Base-by-base conservation (phyloP, 1,140 invertebrate genomes). In the Aleiodes sp. region DNA sequence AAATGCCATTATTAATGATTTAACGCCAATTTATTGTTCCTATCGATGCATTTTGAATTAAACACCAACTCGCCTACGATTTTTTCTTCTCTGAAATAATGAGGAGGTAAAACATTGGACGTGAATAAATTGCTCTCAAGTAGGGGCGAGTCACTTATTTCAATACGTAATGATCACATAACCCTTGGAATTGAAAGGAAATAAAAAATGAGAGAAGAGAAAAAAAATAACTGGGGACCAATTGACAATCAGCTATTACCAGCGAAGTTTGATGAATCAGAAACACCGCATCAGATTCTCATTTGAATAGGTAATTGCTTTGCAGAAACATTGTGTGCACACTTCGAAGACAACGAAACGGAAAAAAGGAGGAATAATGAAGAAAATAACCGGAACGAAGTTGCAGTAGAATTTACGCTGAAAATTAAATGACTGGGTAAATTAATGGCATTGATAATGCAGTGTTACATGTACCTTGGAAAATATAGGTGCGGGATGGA, bases 221-320 rank as follows among this genome's bases (percentile, higher is more conserved):
- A 33, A 19, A 65, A 35, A 41, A 41, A 43, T 29, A 26, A 43
- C 41, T 65, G 26, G n/a, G 2, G 41, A 64, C 43, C 29, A n/a
- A 56, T 24, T 8, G 9, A 4, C 26, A 52, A 29, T 56, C 41
- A 24, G 12, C 24, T n/a, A 65, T 35, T 52, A 43, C 46, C 46
- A 2, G 26, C 19, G 26, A 31, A 31, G 19, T 28, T n/a, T 65
- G 43, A 56, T 52, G 63, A 65, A 52, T 65, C 63, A 65, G 46
- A 21, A 19, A 19, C 28, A 65, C n/a, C n/a, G 63, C 29, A 28
- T 64, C 62, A 46, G 31, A 46, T 65, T 28, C 26, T 59, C 41
- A 65, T 52, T 65, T 65, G 12, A 65, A 65, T 65, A 43, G 9
- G 63, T 65, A 65, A 65, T 65, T 65, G 43, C 43, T 65, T 65